These are phyloP conservation scores for Marmota flaviventris DNA, from an alignment of 2,113 vertebrate species.

Conservation along the genomic window DNA sequence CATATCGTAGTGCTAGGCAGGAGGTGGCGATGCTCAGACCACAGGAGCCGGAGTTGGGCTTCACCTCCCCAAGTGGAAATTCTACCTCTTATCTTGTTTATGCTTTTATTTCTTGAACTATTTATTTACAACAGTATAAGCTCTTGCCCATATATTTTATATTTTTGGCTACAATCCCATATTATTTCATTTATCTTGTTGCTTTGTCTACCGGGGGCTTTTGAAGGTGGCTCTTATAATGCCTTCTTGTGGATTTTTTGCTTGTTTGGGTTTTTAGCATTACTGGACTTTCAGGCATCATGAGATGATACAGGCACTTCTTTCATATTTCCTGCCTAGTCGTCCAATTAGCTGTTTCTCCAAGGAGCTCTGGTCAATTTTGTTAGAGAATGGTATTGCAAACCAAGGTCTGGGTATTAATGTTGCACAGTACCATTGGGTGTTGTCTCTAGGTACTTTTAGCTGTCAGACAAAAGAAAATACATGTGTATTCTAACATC, in stretches of 20 bases:
- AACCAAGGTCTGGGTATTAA: not conserved
- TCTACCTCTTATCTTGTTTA: not conserved
- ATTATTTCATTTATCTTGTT: not conserved
- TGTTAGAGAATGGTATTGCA: not conserved
- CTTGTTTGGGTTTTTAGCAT: not conserved
- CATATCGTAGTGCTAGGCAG: not conserved
- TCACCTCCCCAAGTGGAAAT: not conserved
- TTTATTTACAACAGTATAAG: not conserved
- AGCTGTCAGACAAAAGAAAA: not conserved
- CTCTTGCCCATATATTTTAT: not conserved
- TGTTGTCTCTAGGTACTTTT: not conserved
- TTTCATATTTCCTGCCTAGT: not conserved
- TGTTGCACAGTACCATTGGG: not conserved
- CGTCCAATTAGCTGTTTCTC: not conserved
- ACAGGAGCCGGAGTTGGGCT: fast-evolving
- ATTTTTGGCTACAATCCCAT: not conserved
- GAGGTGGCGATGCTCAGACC: not conserved
- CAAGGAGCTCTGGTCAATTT: not conserved
- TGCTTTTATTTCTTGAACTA: not conserved
- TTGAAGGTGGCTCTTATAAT: not conserved
- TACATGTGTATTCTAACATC: not conserved
- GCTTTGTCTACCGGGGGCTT: not conserved
- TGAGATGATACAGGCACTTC: not conserved
- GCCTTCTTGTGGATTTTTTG: too few relatives aligned
- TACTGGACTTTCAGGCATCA: not conserved